A percentile compares a stretch with the other conserved stretches of the same genome.
Conservation (phyloP, 23 tunicate genomes). For the Trididemnum nubilum region DNA sequence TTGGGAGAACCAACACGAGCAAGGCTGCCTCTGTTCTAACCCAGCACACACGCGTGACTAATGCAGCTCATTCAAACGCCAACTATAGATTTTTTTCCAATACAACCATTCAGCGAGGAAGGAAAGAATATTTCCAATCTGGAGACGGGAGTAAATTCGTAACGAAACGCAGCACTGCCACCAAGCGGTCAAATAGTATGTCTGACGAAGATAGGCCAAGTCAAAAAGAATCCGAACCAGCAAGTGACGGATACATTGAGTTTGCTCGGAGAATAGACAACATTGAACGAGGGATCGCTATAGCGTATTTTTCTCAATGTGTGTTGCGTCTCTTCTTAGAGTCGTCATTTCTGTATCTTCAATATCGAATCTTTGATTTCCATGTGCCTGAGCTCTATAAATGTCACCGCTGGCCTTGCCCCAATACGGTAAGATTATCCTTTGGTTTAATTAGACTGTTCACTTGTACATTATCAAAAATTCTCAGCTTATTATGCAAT, state of each 20-base stretch:
- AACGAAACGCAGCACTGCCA: neutral
- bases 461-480: no score
- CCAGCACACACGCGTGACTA: neutral
- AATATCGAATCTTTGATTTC: slow-evolving; percentile 20
- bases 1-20: neutral
- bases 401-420: slow-evolving; percentile 31
- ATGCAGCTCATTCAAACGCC: neutral
- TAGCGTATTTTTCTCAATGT: slow-evolving; percentile 30
- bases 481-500: no score
- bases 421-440: slow-evolving; percentile 14
- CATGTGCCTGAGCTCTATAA: slow-evolving; percentile 26
- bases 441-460: no score
- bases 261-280: slow-evolving; percentile 9
- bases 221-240: neutral
- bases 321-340: slow-evolving; percentile 4
- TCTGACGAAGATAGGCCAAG: neutral
- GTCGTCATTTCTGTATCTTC: neutral
- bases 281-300: slow-evolving; percentile 13
- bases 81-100: neutral
- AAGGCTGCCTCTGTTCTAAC: neutral
- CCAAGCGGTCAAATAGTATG: neutral
- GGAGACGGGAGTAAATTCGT: neutral
- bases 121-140: neutral
- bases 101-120: neutral
- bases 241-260: neutral